Percentiles rank a stretch among this genome's conserved stretches.
Conservation (phyloP, 2,113 vertebrate genomes). For the Rhizomys pruinosus region DNA sequence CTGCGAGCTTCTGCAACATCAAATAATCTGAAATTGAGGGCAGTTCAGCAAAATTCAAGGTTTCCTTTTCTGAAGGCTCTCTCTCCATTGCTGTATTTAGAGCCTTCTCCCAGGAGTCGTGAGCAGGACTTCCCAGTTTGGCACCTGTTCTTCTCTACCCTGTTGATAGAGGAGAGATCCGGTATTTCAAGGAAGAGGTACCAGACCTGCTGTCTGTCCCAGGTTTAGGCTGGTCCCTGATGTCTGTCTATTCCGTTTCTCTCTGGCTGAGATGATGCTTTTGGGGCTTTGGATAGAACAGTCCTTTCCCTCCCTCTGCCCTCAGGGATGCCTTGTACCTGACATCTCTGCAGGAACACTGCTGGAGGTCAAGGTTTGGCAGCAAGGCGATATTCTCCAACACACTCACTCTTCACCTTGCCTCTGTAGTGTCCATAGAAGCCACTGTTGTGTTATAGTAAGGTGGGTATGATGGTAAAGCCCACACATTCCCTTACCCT, state of each 20-base stretch:
- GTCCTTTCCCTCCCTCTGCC: fast-evolving
- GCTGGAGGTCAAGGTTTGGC: slow-evolving; percentile 83
- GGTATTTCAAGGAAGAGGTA: background rate
- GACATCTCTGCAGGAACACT: slow-evolving; percentile 75
- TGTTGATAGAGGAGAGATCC: background rate
- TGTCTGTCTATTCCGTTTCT: background rate
- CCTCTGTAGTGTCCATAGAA: slow-evolving; percentile 89
- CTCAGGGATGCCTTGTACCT: slow-evolving; percentile 48
- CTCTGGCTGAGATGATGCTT: background rate
- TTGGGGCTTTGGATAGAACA: background rate
- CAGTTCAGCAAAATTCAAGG: slow-evolving; percentile 35
- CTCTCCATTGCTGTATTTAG: background rate
- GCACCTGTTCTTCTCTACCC: background rate
- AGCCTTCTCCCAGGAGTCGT: background rate
- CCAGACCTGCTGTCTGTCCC: background rate
- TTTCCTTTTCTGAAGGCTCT: slow-evolving; percentile 11
- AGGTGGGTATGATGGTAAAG: slow-evolving; percentile 57
- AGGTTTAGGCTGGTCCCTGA: background rate
- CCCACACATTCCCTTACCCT: background rate
- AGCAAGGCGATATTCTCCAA: slow-evolving; percentile 80
- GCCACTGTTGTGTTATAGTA: slow-evolving; percentile 85
- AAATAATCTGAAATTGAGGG: background rate
- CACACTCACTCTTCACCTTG: slow-evolving; percentile 81
- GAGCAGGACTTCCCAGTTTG: background rate
- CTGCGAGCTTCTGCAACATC: background rate